Evolutionary conservation across 2,888 invertebrate genomes (phyloP), one percentile per base, ranked within the genome.

Genomic region (Pseudococcus jackbeardsleyi): DNA sequence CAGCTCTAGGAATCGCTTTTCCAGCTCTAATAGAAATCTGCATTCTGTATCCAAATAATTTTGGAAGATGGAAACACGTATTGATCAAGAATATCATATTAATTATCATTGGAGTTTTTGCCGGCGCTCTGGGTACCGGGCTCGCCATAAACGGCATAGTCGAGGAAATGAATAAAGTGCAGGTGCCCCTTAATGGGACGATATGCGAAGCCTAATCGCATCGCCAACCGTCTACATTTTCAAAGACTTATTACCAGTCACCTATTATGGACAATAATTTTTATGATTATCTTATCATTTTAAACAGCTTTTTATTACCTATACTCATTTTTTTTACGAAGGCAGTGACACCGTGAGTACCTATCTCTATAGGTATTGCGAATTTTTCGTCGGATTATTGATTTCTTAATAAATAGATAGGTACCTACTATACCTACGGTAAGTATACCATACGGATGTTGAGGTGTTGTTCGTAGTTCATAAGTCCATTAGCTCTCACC

Each of bases 21-120:
- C 96, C 96, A 33, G 95, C 95, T 0, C 93, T 95, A 48, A 94
- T 96, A 90, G 95, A 96, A 90, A 92, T 95, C 72, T 95, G 96
- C 90, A 95, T 95, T 0, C 92, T 94, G 89, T 96, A 94, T 94
- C 94, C 94, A 0, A 89, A 89, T 26, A 92, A 93, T 33, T 91
- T 93, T n/a, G 94, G 94, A 0, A 92, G 92, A 85, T 91, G 90
- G 89, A 91, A 91, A 85, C 90, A 91, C 89, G 91, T 92, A 48
- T 90, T 94, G 11, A 90, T 92, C 90, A 93, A 93, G 90, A 92
- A 94, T 90, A 90, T 93, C 1, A 88, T 92, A 1, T 91, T 94
- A 46, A 93, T 94, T 79, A 87, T 93, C 2, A 92, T 93, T 89
- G 94, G 93, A 0, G 90, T 93, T 17, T 90, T 93, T 7, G 93